Percentiles rank a stretch among this genome's conserved stretches.
phyloP scores from a whole-genome alignment of 2,113 vertebrate species.

The Chloropsis cyanopogon region DNA sequence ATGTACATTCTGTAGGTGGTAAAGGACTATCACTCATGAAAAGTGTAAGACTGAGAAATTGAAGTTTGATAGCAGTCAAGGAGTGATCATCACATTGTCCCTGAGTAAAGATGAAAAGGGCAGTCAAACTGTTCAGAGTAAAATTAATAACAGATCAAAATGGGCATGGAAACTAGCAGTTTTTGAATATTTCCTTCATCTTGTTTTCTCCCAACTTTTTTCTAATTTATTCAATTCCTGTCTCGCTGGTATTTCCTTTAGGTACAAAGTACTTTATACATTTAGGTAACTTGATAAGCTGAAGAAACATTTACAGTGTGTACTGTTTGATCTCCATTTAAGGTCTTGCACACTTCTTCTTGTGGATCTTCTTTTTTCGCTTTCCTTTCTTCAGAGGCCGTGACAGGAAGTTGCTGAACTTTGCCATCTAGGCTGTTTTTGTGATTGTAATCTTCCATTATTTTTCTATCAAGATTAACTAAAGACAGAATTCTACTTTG shows the following conservation, averaged over 20 bases:
- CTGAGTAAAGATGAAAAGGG: neutral
- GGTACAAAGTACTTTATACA: neutral
- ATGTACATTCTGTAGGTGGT: fast-evolving
- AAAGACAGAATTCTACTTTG: neutral
- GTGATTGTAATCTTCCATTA: neutral
- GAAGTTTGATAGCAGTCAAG: neutral
- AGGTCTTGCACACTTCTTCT: neutral
- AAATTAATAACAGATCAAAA: neutral
- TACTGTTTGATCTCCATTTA: neutral
- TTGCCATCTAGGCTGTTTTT: neutral
- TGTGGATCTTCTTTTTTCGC: neutral
- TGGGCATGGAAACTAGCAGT: neutral
- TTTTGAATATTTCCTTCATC: neutral
- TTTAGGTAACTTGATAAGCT: neutral
- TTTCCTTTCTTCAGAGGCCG: neutral
- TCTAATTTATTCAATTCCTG: neutral
- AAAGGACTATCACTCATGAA: neutral
- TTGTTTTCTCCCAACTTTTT: neutral
- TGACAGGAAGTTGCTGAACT: neutral
- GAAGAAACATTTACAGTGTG: neutral
- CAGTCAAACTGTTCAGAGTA: neutral
- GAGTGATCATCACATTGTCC: neutral
- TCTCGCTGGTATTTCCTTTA: neutral
- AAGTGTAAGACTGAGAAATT: neutral
- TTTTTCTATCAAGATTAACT: neutral